These are phyloP conservation scores for Danio aesculapii DNA, from an alignment of 2,797 vertebrate genomes.

Conservation along the genomic window DNA sequence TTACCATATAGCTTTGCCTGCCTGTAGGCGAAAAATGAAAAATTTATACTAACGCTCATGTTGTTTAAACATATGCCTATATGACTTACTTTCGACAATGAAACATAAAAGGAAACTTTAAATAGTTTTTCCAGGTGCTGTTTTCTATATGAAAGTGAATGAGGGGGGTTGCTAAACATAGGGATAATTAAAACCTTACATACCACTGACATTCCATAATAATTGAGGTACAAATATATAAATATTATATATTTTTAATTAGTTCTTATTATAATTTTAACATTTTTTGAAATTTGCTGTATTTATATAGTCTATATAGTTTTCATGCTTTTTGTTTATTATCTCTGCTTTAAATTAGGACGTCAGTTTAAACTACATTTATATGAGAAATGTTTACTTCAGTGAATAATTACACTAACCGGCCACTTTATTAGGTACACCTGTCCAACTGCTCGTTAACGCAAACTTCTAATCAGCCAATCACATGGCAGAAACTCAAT, in stretches of 20 bases:
- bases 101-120: not conserved
- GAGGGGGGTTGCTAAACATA: not conserved
- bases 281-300: too few species aligned
- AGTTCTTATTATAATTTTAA: too few species aligned
- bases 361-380: not conserved
- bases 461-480: too few species aligned
- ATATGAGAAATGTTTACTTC: not conserved
- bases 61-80: conserved; percentile 12
- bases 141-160: conserved; percentile 1
- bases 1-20: conserved; percentile 21
- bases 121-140: not conserved
- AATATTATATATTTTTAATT: not conserved
- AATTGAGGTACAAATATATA: not conserved
- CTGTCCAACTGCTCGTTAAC: too few species aligned
- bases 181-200: not conserved
- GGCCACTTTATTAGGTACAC: too few species aligned
- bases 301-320: not conserved
- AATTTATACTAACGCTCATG: not conserved
- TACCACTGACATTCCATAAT: not conserved
- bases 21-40: conserved; percentile 8
- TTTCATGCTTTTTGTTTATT: not conserved
- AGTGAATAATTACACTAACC: too few species aligned
- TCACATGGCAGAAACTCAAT: too few species aligned
- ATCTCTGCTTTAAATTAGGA: not conserved
- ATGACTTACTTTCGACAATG: conserved; percentile 3